Percentiles rank a stretch among this genome's conserved stretches.
Conservation (phyloP, 1,140 invertebrate species). For the Caenorhabditis latens region DNA sequence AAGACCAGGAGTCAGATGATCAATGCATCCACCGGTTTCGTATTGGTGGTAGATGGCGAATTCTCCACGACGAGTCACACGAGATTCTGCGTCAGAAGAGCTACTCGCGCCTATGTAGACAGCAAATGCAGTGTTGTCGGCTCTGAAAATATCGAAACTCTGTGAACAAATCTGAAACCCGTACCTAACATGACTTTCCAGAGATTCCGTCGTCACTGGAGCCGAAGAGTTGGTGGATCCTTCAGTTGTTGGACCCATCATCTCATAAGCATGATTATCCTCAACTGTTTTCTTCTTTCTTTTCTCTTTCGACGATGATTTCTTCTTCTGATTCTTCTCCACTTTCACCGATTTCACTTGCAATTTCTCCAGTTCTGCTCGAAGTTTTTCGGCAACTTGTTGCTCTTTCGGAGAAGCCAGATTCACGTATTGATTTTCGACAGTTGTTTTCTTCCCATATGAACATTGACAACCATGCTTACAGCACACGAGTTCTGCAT, state of each 20-base stretch:
- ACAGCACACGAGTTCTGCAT: background rate
- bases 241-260: background rate
- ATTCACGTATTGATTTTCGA: constrained; percentile 22
- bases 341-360: background rate
- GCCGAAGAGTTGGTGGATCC: background rate
- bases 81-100: constrained; percentile 8
- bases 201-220: background rate
- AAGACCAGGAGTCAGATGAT: background rate
- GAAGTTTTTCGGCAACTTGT: constrained; percentile 1
- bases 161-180: background rate
- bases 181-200: constrained; percentile 1
- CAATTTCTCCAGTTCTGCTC: background rate
- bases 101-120: background rate
- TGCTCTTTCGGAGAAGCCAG: background rate
- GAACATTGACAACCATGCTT: constrained; percentile 5
- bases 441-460: background rate
- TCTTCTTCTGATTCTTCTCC: background rate
- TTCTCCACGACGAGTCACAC: constrained; percentile 5
- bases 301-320: background rate
- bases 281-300: constrained; percentile 9
- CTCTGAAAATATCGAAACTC: constrained; percentile 3
- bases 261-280: background rate
- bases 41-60: constrained; percentile 32
- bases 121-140: background rate
- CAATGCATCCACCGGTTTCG: background rate